These are phyloP conservation scores for Psococerastis gibbosa DNA, from an alignment of 2,888 invertebrate species.

Conservation along the genomic window DNA sequence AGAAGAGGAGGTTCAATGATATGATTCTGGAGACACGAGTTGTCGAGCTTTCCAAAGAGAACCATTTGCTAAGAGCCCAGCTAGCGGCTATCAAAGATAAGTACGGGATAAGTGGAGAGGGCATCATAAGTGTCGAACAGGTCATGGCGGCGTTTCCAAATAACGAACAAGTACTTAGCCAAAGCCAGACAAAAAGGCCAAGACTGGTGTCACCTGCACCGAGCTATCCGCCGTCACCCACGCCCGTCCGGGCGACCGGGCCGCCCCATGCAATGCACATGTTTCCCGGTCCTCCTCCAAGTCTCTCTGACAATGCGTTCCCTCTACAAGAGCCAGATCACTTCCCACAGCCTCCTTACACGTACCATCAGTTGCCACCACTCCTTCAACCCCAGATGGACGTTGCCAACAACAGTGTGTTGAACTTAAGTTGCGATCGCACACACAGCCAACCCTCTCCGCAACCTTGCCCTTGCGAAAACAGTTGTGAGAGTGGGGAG, in stretches of 20 bases:
- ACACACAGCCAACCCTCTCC: slow-evolving; percentile 20
- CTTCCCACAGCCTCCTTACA: slow-evolving; percentile 21
- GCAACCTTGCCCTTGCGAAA: slow-evolving; percentile 20
- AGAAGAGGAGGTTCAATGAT: slow-evolving; percentile 89
- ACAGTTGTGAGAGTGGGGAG: slow-evolving; percentile 39
- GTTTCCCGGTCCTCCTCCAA: slow-evolving; percentile 9
- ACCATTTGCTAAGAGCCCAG: slow-evolving; percentile 83
- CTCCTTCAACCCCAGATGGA: slow-evolving; percentile 21
- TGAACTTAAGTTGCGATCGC: slow-evolving; percentile 28
- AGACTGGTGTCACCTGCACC: slow-evolving; percentile 24
- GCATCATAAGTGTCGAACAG: slow-evolving; percentile 71
- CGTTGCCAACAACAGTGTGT: slow-evolving; percentile 23
- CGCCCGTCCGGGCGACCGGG: slow-evolving; percentile 31
- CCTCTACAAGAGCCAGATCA: slow-evolving; percentile 3
- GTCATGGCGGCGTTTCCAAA: slow-evolving; percentile 70
- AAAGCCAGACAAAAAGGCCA: slow-evolving; percentile 61
- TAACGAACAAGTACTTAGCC: slow-evolving; percentile 65
- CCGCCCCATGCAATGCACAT: slow-evolving; percentile 27
- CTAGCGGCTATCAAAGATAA: slow-evolving; percentile 83
- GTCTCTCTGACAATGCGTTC: slow-evolving; percentile 25
- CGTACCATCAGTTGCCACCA: slow-evolving; percentile 27
- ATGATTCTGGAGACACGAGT: slow-evolving; percentile 91
- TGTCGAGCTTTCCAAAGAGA: slow-evolving; percentile 85
- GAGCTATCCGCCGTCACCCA: slow-evolving; percentile 18
- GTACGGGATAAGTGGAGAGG: slow-evolving; percentile 76